These are phyloP conservation scores for Athalia circularis DNA, from an alignment of 2,888 invertebrate genomes.

Conservation along the genomic window DNA sequence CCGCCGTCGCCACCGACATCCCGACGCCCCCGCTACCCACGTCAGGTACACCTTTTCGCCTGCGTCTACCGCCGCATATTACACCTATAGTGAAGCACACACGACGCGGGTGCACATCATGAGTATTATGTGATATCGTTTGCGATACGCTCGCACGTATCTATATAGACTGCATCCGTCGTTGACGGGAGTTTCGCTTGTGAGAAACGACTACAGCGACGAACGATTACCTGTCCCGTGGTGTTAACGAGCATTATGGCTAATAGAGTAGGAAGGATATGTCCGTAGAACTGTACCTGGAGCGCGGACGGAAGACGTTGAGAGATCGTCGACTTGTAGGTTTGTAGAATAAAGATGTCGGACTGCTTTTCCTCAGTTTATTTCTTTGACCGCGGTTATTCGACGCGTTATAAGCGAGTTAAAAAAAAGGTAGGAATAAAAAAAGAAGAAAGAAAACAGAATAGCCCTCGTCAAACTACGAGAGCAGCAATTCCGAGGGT, in stretches of 20 bases:
- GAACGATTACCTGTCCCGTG: constrained; percentile 38
- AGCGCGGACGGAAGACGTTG: neutral
- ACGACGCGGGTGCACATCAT: neutral
- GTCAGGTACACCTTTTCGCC: neutral
- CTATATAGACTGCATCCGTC: constrained; percentile 9
- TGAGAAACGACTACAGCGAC: constrained; percentile 11
- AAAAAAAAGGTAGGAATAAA: neutral
- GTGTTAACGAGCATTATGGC: constrained; percentile 31
- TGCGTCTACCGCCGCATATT: neutral
- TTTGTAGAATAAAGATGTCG: neutral
- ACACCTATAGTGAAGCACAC: constrained; percentile 4
- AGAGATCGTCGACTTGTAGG: neutral
- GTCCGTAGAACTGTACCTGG: neutral
- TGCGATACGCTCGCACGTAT: too few relatives aligned
- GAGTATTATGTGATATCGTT: too few relatives aligned
- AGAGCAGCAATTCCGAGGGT: constrained; percentile 26
- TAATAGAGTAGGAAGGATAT: constrained; percentile 20
- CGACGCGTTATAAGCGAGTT: neutral
- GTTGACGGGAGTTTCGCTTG: constrained; percentile 22
- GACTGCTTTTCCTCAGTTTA: neutral
- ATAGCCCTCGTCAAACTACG: neutral
- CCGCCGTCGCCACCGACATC: constrained; percentile 25
- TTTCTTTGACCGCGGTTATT: neutral
- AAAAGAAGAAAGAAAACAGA: neutral
- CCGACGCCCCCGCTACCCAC: constrained; percentile 5